Evolutionary conservation across 2,888 invertebrate species (phyloP).

Genomic region (Blera fallax): DNA sequence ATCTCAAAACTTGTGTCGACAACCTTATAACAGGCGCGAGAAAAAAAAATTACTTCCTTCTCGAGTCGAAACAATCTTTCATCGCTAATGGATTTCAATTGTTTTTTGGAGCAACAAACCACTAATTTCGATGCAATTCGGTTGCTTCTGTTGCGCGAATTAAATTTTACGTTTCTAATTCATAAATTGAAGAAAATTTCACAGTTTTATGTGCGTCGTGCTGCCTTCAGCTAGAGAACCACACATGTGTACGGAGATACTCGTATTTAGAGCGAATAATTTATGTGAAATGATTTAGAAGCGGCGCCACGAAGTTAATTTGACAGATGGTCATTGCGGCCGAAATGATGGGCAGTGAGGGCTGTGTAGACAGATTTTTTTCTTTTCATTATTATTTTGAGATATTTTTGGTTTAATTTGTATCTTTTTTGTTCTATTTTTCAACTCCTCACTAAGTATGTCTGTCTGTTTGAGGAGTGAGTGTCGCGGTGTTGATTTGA

Average conservation of each 20-base stretch:
- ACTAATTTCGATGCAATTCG: constrained; percentile 21
- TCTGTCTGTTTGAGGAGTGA: background rate
- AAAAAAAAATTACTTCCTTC: background rate
- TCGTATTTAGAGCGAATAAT: background rate
- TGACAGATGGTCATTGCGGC: constrained; percentile 1
- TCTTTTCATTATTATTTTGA: no score
- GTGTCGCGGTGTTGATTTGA: no score
- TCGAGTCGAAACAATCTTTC: constrained; percentile 22
- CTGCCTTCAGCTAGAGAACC: background rate
- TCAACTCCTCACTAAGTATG: background rate
- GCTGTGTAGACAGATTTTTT: no score
- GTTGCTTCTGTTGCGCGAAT: constrained; percentile 39
- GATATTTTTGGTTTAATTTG: background rate
- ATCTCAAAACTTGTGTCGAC: no score
- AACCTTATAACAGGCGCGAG: no score
- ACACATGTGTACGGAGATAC: no score
- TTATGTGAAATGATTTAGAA: background rate
- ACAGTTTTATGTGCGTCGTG: no score
- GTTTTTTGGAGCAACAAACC: background rate
- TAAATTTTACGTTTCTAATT: constrained; percentile 31
- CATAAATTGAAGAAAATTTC: background rate
- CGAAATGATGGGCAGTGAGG: background rate
- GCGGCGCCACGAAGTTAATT: background rate
- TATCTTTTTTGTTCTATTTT: background rate
- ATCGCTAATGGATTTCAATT: constrained; percentile 63